These are phyloP conservation scores for Pachypeltis micranthus DNA, from an alignment of 1,140 invertebrate species.

Conservation along the genomic window DNA sequence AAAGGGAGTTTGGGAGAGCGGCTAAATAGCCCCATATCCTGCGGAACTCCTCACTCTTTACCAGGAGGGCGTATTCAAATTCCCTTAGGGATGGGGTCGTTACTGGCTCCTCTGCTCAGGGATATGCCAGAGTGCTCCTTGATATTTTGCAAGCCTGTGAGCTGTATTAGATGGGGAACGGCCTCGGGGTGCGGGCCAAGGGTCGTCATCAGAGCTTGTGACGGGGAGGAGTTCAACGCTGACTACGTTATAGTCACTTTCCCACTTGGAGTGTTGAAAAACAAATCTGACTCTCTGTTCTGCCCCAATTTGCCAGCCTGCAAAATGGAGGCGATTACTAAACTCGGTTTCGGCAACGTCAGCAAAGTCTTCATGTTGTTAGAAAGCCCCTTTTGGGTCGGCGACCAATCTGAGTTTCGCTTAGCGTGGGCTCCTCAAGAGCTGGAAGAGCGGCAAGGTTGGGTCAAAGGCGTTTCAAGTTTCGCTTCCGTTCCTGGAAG, in stretches of 20 bases:
- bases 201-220: slow-evolving; percentile 50
- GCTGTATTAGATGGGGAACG: slow-evolving; percentile 21
- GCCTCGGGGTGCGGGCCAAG: slow-evolving; percentile 33
- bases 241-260: slow-evolving; percentile 72
- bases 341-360: slow-evolving; percentile 52
- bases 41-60: slow-evolving; percentile 19
- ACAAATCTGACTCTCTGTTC: slow-evolving; percentile 59
- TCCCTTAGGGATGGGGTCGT: slow-evolving; percentile 18
- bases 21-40: slow-evolving; percentile 27
- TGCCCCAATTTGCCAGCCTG: slow-evolving; percentile 55
- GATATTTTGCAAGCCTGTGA: slow-evolving; percentile 20
- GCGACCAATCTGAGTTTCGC: slow-evolving; percentile 37
- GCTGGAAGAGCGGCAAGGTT: slow-evolving; percentile 40
- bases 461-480: slow-evolving; percentile 51
- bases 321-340: slow-evolving; percentile 62
- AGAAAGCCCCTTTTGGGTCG: slow-evolving; percentile 41
- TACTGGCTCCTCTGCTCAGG: slow-evolving; percentile 24
- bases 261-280: slow-evolving; percentile 71
- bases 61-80: slow-evolving; percentile 27
- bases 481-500: slow-evolving; percentile 46
- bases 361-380: slow-evolving; percentile 44
- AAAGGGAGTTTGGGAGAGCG: slow-evolving; percentile 44
- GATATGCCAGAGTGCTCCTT: slow-evolving; percentile 19
- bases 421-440: slow-evolving; percentile 34
- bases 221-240: slow-evolving; percentile 54